Evolutionary conservation across 2,797 vertebrate species (phyloP), one percentile per base, ranked within the genome.

Genomic region (Rhinichthys osculus): DNA sequence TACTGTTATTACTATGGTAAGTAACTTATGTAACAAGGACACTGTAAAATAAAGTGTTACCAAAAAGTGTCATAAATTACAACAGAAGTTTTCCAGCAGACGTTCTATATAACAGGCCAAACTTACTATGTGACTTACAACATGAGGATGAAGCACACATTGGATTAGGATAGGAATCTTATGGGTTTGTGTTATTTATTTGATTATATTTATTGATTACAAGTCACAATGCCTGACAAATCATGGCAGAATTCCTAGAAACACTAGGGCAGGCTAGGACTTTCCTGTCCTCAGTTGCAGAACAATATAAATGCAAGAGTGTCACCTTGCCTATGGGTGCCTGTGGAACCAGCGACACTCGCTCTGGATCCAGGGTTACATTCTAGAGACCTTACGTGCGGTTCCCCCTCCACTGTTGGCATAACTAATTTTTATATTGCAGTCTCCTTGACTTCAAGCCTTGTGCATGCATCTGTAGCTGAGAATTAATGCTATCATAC

Each of bases 301-400:
- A 83, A 88, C 82, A 62, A 91, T 92, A 90, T 89, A 47, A 78
- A 81, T 67, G 70, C 70, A 87, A 89, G 78, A 91, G 88, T 93
- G 91, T 94, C 90, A 92, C 91, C 91, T 91, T 91, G 85, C 62
- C 70, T 69, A 69, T 88, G 90, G 85, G 82, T 87, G 82, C 89
- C 87, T 90, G 89, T 90, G 90, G 90, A 92, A 92, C 89, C 91
- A 90, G 90, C 87, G 85, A 84, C 85, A 84, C 86, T 82, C 89
- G 86, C 87, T 88, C 86, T 54, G 44, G 90, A 87, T 90, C 91
- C 92, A 94, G 92, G 92, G 91, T 93, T 90, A 84, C 85, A 92
- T 93, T 90, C 90, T 86, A 44, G 72, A 0, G 88, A 89, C 89
- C 82, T 88, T 83, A 85, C 70, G 83, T 11, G 13, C 72, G 59